Percentiles rank a stretch among this genome's conserved stretches.
Conservation (phyloP, 1,140 invertebrate species). For the Tenebrio molitor region DNA sequence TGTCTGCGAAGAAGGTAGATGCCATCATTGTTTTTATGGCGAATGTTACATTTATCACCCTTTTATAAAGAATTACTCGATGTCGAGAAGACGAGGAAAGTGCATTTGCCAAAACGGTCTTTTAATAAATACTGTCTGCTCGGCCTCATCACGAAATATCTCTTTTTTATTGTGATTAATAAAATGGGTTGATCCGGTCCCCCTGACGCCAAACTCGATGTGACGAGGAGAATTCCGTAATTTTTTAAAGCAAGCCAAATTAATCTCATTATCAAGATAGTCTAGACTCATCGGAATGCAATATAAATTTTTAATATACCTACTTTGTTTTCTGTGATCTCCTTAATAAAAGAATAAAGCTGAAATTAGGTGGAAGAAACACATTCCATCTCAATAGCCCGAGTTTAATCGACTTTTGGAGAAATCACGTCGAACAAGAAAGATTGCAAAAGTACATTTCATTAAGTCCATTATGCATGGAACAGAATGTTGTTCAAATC, state of each 20-base stretch:
- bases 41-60: conserved; percentile 53
- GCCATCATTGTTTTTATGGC: conserved; percentile 43
- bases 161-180: conserved; percentile 36
- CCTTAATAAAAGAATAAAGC: conserved; percentile 16
- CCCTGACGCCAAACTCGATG: too few species aligned
- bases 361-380: not conserved
- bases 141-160: conserved; percentile 14
- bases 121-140: conserved; percentile 40
- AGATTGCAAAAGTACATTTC: conserved; percentile 27
- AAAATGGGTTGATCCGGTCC: conserved; percentile 14
- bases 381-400: conserved; percentile 5
- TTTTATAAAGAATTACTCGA: conserved; percentile 55
- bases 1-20: conserved; percentile 20
- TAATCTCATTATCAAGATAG: conserved; percentile 11
- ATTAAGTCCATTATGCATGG: conserved; percentile 24
- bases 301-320: conserved; percentile 16
- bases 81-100: conserved; percentile 53
- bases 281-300: conserved; percentile 17
- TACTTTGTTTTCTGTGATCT: not conserved
- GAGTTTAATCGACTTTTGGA: conserved; percentile 18
- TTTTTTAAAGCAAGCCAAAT: not conserved
- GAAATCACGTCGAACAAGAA: conserved; percentile 19
- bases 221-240: too few species aligned
- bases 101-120: conserved; percentile 52
- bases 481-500: conserved; percentile 16